These are phyloP conservation scores for Hozukius guyotensis DNA, from an alignment of 2,797 vertebrate genomes.

Conservation along the genomic window DNA sequence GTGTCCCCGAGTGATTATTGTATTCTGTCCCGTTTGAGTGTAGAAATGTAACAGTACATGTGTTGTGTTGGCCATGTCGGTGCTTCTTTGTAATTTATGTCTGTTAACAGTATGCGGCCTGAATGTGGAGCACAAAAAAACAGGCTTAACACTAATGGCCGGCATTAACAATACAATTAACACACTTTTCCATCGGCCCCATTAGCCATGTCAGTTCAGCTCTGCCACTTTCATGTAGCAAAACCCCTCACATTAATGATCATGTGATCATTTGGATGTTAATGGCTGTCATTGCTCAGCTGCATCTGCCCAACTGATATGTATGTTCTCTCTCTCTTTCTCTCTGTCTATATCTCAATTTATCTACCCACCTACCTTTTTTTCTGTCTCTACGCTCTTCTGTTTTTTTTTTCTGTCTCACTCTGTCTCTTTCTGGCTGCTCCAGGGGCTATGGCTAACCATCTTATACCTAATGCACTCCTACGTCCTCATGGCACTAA, in stretches of 20 bases:
- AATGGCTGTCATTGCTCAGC: slow-evolving; percentile 89
- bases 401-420: slow-evolving; percentile 40
- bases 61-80: slow-evolving; percentile 35
- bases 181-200: slow-evolving; percentile 54
- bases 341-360: slow-evolving; percentile 56
- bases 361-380: slow-evolving; percentile 47
- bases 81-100: slow-evolving; percentile 38
- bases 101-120: slow-evolving; percentile 38
- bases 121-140: slow-evolving; percentile 38
- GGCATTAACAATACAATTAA: slow-evolving; percentile 51
- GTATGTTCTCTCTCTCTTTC: slow-evolving; percentile 71
- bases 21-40: slow-evolving; percentile 33
- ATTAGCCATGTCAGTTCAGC: slow-evolving; percentile 69
- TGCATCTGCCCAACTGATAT: slow-evolving; percentile 93
- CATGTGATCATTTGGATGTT: slow-evolving; percentile 81
- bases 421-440: slow-evolving; percentile 86
- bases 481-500: slow-evolving; percentile 99
- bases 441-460: slow-evolving; percentile 99
- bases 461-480: slow-evolving; percentile 99
- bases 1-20: slow-evolving; percentile 3
- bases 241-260: slow-evolving; percentile 66
- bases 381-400: slow-evolving; percentile 35
- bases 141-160: slow-evolving; percentile 31
- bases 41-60: slow-evolving; percentile 3
- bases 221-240: slow-evolving; percentile 56